Base-by-base conservation (phyloP, 2,888 invertebrate species). In the Mylabris sibirica region DNA sequence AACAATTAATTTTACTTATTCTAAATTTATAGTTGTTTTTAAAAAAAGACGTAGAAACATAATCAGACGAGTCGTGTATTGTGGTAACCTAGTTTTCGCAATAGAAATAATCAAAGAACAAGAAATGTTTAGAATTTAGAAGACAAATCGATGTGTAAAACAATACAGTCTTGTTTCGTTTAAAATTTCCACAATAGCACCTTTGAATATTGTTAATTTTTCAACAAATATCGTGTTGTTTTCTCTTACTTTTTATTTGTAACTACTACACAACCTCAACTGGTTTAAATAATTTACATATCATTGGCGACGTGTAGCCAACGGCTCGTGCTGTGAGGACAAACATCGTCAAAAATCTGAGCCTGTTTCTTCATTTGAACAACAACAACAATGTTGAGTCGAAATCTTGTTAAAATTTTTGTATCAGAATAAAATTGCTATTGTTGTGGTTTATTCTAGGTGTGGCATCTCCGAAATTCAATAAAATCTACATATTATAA, bases 281-380 rank as follows among this genome's bases (percentile, higher is more conserved):
- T 71, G 71, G 71, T 71, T 71, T 66, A 59, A 68, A 69, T 71
- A 71, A 71, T 71, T 71, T 71, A 71, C 71, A 71, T 79, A 77
- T 78, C 77, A 78, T 78, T 79, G 78, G 77, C 74, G 77, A 77
- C 74, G 73, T 30, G 30, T 75, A 72, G 78, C 78, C 78, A 74
- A 76, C 77, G 79, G 78, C 79, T 71, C 71, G 71, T 71, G 71
- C 71, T 71, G 30, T 30, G 71, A 61, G 69, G 69, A 68, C 69
- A 71, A 69, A 71, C 60, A 71, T 38, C 60, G 34, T 30, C 60
- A 34, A 38, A 38, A 38, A 60, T 11, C 11, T 34, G 34, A 38
- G 20, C 14, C 9, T 38, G 30, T 35, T 60, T 38, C n/a, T 34
- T 60, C 17, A 30, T 49, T 3, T 20, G 14, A 41, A 41, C 35